A percentile compares a stretch with the other conserved stretches of the same genome.
These are phyloP conservation scores for Maniola hyperantus DNA, from an alignment of 2,888 invertebrate species.

Conservation along the genomic window DNA sequence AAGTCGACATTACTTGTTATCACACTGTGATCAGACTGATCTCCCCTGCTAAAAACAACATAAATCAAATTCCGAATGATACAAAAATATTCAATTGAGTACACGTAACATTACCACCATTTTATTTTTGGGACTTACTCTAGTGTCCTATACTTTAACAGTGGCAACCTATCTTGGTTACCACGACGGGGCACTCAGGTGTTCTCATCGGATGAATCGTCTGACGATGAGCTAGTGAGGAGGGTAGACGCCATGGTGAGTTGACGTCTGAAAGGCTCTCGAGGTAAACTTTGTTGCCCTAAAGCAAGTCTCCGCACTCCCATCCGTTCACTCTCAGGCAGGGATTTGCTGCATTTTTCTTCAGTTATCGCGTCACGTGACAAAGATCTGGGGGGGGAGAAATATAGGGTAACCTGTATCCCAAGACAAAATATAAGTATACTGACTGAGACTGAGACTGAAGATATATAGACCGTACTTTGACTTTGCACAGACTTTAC, in stretches of 20 bases:
- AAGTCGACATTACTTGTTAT: background rate
- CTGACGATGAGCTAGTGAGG: conserved; percentile 84
- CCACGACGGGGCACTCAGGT: conserved; percentile 80
- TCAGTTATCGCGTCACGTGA: conserved; percentile 88
- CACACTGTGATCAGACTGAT: conserved; percentile 8
- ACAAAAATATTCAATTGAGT: conserved; percentile 28
- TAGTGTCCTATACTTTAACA: conserved; percentile 72
- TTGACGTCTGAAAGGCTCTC: conserved; percentile 83
- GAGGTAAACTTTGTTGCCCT: conserved; percentile 82
- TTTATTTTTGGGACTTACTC: conserved; percentile 50
- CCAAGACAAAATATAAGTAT: background rate
- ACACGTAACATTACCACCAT: background rate
- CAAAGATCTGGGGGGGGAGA: conserved; percentile 73
- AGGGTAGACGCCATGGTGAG: conserved; percentile 84
- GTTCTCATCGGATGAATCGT: conserved; percentile 77
- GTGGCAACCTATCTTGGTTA: conserved; percentile 78
- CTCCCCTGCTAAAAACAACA: conserved; percentile 3
- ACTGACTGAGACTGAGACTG: too few relatives aligned
- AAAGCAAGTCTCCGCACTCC: conserved; percentile 78
- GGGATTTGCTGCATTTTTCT: conserved; percentile 85
- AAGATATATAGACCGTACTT: too few relatives aligned
- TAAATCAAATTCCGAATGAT: conserved; percentile 15
- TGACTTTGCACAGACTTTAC: too few relatives aligned
- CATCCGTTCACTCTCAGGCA: conserved; percentile 83
- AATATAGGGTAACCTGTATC: too few relatives aligned